Evolutionary conservation across 2,113 vertebrate genomes (phyloP), one percentile per base, ranked within the genome.

Genomic region (Odontophorus gujanensis): DNA sequence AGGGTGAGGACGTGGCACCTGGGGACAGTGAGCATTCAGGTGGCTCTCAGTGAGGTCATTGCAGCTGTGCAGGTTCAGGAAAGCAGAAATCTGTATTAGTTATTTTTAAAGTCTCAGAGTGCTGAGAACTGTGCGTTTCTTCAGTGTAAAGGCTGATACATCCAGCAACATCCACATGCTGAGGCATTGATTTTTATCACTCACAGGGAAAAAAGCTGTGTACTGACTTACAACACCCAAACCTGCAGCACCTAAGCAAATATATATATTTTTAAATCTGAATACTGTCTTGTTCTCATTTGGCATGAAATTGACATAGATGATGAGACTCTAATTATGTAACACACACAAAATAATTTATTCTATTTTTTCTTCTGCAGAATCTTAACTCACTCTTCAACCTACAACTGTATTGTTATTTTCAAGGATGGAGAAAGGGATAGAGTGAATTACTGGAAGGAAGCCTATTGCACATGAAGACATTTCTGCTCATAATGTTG

Each of bases 211-310:
- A 89, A 76, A 47, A 47, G 13, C 25, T 80, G 51, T 38, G 42
- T 85, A 59, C 38, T 91, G 84, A 95, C 71, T 89, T 85, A 85
- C 72, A 58, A 10, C 24, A 87, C 24, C 69, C 78, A 76, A 50
- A 85, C 38, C 38, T 85, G 78, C 87, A 84, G 50, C 82, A 24
- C 45, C 7, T 85, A 82, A 47, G 47, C 65, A 24, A 21, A 51
- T 45, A 87, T 76, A 57, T 58, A 87, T 79, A 21, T 65, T 53
- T 91, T 43, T 66, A 0, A 18, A 81, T 59, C 48, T 71, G 66
- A 62, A 38, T 78, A 12, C 28, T 62, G 79, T 76, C 91, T 53
- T 88, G 30, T 77, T 87, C 34, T 92, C 9, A 43, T 75, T 72
- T 66, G 78, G 36, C 0, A 0, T 72, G n/a, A 88, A 89, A 78